A percentile compares a stretch with the other conserved stretches of the same genome.
These are phyloP conservation scores for Lasius platythorax DNA, from an alignment of 2,888 invertebrate species.

Conservation along the genomic window DNA sequence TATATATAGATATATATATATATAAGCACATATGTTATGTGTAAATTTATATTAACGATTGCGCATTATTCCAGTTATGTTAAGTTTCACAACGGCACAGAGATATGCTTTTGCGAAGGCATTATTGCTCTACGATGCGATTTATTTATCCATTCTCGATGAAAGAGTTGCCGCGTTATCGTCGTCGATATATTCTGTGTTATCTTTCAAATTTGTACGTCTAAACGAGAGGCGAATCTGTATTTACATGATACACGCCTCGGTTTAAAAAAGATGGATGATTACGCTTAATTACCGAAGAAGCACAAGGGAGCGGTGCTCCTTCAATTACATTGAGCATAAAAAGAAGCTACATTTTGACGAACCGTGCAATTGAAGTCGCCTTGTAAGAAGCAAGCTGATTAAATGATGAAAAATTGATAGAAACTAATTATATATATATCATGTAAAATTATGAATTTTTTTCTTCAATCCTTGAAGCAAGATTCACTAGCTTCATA, in stretches of 20 bases:
- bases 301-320: slow-evolving; percentile 38
- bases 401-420: neutral
- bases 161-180: slow-evolving; percentile 21
- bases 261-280: slow-evolving; percentile 1
- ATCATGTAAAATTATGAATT: neutral
- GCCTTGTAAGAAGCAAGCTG: neutral
- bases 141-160: slow-evolving; percentile 23
- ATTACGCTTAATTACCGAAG: slow-evolving; percentile 15
- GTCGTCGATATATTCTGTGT: slow-evolving; percentile 34
- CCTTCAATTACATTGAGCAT: neutral
- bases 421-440: neutral
- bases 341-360: slow-evolving; percentile 10
- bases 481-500: neutral
- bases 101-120: slow-evolving; percentile 15
- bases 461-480: neutral
- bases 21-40: slow-evolving; percentile 33
- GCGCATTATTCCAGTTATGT: slow-evolving; percentile 59
- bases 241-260: neutral
- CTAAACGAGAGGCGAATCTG: neutral
- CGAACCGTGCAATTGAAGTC: neutral
- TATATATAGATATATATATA: neutral
- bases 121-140: neutral
- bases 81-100: slow-evolving; percentile 42
- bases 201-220: slow-evolving; percentile 21
- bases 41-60: slow-evolving; percentile 65